Evolutionary conservation across 2,888 invertebrate species (phyloP).

Genomic region (Coremacera marginata): DNA sequence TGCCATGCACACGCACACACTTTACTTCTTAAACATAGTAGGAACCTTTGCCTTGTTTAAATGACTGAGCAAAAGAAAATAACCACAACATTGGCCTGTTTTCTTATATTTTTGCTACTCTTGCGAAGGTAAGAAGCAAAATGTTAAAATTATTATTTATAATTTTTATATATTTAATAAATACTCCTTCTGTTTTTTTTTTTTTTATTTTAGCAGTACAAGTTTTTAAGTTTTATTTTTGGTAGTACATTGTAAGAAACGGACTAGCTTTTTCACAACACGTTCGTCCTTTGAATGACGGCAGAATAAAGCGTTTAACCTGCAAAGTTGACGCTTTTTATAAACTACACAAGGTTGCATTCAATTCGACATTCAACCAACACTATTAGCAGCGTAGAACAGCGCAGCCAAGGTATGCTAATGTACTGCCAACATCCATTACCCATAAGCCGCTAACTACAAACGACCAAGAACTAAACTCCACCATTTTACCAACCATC

Average conservation of each 20-base stretch:
- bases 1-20: background rate
- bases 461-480: background rate
- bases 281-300: constrained; percentile 51
- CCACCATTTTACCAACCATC: background rate
- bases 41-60: no score
- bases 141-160: background rate
- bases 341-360: constrained; percentile 49
- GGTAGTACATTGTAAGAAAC: no score
- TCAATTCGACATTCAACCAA: constrained; percentile 7
- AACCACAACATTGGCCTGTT: background rate
- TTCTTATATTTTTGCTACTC: no score
- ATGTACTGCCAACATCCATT: constrained; percentile 2
- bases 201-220: background rate
- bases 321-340: constrained; percentile 58
- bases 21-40: background rate
- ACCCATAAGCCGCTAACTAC: background rate
- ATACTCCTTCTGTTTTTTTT: background rate
- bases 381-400: background rate
- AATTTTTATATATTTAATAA: background rate
- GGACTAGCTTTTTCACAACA: background rate
- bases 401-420: constrained; percentile 1
- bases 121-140: no score
- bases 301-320: constrained; percentile 59
- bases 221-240: no score
- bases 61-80: background rate